Evolutionary conservation across 2,888 invertebrate species (phyloP).

Genomic region (Drepanosiphum platanoidis): DNA sequence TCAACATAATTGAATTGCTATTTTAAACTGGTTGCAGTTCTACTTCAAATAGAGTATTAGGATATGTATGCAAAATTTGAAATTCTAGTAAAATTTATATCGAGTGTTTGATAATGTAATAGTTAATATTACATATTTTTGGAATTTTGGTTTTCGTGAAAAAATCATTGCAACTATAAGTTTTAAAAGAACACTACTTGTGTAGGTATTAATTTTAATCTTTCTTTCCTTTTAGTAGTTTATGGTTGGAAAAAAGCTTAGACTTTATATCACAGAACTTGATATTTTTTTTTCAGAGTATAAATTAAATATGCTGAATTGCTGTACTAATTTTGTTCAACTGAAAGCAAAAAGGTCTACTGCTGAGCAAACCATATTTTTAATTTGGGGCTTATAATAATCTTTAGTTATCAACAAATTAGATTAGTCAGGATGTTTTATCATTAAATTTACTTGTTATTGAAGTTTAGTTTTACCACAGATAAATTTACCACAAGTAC

Average conservation of each 20-base stretch:
- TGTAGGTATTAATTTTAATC: not conserved
- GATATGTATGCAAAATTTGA: too few relatives aligned
- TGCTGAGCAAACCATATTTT: constrained; percentile 28
- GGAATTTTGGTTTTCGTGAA: not conserved
- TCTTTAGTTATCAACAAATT: not conserved
- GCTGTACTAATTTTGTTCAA: constrained; percentile 8
- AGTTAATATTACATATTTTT: too few relatives aligned
- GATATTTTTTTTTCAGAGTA: constrained; percentile 2
- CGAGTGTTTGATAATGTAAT: too few relatives aligned
- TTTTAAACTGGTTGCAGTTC: too few relatives aligned
- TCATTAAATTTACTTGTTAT: not conserved
- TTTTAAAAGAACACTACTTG: not conserved
- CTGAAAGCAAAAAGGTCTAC: constrained; percentile 12
- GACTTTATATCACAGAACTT: not conserved
- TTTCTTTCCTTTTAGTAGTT: not conserved
- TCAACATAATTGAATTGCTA: too few relatives aligned
- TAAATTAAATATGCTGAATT: constrained; percentile 21
- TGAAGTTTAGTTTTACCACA: not conserved
- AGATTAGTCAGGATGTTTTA: constrained; percentile 25
- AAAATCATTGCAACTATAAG: not conserved
- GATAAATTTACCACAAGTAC: not conserved
- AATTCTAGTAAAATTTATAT: too few relatives aligned
- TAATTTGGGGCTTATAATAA: not conserved
- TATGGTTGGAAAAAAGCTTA: constrained; percentile 5
- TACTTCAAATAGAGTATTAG: too few relatives aligned